These are phyloP conservation scores for Brachionus rotundiformis DNA, from an alignment of 1,140 invertebrate species.

Conservation along the genomic window DNA sequence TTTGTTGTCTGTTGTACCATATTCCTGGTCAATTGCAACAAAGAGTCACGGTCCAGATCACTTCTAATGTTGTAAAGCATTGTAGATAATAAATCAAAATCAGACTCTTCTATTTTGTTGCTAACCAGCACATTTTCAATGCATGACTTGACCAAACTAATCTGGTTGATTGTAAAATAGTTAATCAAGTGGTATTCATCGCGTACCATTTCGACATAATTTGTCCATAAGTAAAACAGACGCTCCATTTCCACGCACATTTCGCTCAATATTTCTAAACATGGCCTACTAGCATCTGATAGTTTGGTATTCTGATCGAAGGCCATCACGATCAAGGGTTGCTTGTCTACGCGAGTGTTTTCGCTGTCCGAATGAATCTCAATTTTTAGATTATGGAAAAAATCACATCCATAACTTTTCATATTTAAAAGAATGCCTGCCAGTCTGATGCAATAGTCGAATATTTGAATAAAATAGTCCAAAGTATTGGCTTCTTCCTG, in stretches of 20 bases:
- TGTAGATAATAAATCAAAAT: not conserved
- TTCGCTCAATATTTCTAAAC: not conserved
- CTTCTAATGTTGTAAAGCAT: not conserved
- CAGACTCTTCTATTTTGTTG: not conserved
- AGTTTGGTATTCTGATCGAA: not conserved
- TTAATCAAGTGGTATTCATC: conserved; percentile 33
- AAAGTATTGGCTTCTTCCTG: not conserved
- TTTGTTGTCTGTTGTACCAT: not conserved
- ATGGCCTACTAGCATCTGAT: not conserved
- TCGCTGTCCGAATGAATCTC: not conserved
- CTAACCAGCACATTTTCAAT: not conserved
- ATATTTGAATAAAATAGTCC: conserved; percentile 28
- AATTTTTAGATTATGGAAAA: not conserved
- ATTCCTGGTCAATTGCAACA: not conserved
- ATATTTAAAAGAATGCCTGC: not conserved
- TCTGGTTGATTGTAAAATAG: conserved; percentile 9
- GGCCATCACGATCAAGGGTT: not conserved
- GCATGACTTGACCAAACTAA: not conserved
- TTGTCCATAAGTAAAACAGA: not conserved
- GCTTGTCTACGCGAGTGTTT: not conserved
- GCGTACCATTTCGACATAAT: not conserved
- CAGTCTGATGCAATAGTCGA: conserved; percentile 6
- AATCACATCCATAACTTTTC: not conserved
- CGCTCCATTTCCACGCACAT: not conserved
- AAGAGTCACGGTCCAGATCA: not conserved